Base-by-base conservation (phyloP, 2,797 vertebrate species). In the Pempheris klunzingeri region DNA sequence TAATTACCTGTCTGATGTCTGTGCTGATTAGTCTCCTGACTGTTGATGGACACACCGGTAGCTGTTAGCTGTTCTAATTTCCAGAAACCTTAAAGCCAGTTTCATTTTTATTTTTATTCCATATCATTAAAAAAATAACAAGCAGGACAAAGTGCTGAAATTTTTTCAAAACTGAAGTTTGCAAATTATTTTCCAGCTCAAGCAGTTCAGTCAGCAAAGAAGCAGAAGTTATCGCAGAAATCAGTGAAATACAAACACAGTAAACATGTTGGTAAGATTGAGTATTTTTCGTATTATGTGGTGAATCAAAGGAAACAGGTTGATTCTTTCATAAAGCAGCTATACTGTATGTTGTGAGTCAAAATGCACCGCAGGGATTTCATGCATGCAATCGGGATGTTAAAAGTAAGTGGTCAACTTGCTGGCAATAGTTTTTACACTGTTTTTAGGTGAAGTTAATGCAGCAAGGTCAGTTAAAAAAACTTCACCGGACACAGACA, bases 281-380 rank as follows among this genome's bases (percentile, higher is more conserved):
- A n/a, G n/a, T n/a, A n/a, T n/a, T n/a, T n/a, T n/a, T 47, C 8
- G 18, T 36, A 28, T 5, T 20, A 1, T 41, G 54, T 61, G 41
- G 66, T 57, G 24, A 72, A 17, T 32, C 12, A n/a, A 34, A 38
- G 4, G n/a, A 13, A 68, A 49, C 24, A 68, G 9, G 44, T 5
- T 18, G 9, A 6, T 20, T 26, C 14, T 66, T 63, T 7, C n/a
- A 10, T 24, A 20, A 72, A 58, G 17, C 83, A 50, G 32, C 30
- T 68, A 28, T 20, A 41, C 22, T 50, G 34, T 44, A 30, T 58
- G 9, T 15, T 65, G 14, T 18, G 3, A 38, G 39, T 38, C 34
- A 67, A 63, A 82, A 53, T 71, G 73, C 41, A 70, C 22, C 59
- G 55, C 46, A 64, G 59, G 64, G 30, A 60, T 69, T 60, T 62